Conservation (phyloP, 1,140 invertebrate genomes). For the Gerris buenoi region DNA sequence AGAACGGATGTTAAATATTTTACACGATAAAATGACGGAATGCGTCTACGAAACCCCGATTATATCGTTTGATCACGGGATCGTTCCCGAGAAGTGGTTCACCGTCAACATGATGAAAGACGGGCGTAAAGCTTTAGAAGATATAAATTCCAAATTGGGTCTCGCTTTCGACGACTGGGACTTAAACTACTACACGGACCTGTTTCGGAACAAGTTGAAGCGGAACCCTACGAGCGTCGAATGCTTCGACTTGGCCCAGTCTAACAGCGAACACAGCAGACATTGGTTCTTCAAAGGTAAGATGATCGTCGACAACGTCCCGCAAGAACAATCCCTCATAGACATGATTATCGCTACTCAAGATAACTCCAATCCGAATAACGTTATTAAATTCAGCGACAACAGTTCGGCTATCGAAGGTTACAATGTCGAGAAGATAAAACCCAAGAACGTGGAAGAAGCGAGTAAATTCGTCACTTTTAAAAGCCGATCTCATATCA, state of each 20-base stretch:
- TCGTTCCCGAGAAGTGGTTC: slow-evolving; percentile 58
- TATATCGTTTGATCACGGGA: slow-evolving; percentile 52
- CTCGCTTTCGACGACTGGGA: slow-evolving; percentile 80
- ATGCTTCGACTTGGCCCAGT: slow-evolving; percentile 96
- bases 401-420: slow-evolving; percentile 93
- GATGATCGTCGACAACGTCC: slow-evolving; percentile 68
- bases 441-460: slow-evolving; percentile 39
- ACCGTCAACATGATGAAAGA: slow-evolving; percentile 63
- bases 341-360: slow-evolving; percentile 88
- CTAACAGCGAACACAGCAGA: slow-evolving; percentile 84
- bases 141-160: slow-evolving; percentile 68
- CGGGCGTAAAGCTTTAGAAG: slow-evolving; percentile 62
- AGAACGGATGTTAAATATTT: slow-evolving; percentile 24
- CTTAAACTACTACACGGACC: slow-evolving; percentile 65
- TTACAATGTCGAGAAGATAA: slow-evolving; percentile 48
- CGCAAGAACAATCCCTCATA: slow-evolving; percentile 66
- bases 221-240: slow-evolving; percentile 95
- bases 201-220: slow-evolving; percentile 65
- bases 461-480: slow-evolving; percentile 47
- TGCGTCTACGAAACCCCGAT: slow-evolving; percentile 55
- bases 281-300: slow-evolving; percentile 90
- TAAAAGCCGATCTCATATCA: slow-evolving; percentile 62
- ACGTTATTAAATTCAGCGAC: slow-evolving; percentile 93
- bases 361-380: slow-evolving; percentile 70
- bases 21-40: slow-evolving; percentile 68